Conservation (phyloP, 2,113 vertebrate species). For the Tupaia tana region DNA sequence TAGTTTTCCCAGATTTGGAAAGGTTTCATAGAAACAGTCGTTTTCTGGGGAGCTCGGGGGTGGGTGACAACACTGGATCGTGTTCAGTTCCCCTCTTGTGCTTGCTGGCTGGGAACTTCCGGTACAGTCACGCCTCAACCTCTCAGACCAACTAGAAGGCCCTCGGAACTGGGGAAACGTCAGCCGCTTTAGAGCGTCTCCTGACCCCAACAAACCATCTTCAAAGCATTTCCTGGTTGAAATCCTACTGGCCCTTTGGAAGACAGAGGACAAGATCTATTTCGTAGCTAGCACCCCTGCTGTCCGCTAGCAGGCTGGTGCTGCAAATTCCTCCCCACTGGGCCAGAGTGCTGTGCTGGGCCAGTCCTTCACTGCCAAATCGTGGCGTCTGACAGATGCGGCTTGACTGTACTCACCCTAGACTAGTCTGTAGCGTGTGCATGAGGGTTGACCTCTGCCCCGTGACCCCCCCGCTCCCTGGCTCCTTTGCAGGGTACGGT, state of each 20-base stretch:
- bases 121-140: constrained; percentile 70
- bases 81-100: background rate
- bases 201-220: background rate
- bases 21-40: background rate
- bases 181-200: background rate
- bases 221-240: background rate
- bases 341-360: background rate
- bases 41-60: background rate
- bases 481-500: constrained; percentile 90
- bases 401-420: constrained; percentile 58
- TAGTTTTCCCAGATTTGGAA: background rate
- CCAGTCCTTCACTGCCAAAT: background rate
- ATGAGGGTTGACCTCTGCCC: constrained; percentile 70
- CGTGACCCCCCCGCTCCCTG: constrained; percentile 49
- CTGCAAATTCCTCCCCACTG: background rate
- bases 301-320: background rate
- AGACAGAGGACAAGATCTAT: fast-evolving
- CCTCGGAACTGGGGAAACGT: background rate
- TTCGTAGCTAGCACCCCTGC: background rate
- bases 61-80: background rate
- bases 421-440: background rate
- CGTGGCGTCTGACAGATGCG: constrained; percentile 25
- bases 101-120: background rate
- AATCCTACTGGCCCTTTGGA: background rate
- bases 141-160: constrained; percentile 15